These are phyloP conservation scores for Rhodinocichla rosea DNA, from an alignment of 2,113 vertebrate species.

Conservation along the genomic window DNA sequence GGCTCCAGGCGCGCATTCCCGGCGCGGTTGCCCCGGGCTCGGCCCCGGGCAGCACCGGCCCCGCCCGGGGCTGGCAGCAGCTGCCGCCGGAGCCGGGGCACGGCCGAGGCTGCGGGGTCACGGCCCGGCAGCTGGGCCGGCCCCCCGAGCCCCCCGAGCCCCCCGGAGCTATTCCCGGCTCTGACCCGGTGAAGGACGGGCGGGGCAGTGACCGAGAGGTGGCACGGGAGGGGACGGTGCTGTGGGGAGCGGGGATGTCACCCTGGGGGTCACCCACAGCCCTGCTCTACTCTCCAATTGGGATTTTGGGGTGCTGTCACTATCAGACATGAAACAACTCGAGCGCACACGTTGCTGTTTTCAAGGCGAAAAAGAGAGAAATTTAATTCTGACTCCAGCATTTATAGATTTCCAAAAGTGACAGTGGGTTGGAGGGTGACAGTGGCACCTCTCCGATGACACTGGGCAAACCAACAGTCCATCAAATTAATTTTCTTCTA, in stretches of 20 bases:
- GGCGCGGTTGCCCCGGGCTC: not conserved
- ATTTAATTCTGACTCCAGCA: too few species aligned
- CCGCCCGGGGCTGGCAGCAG: not conserved
- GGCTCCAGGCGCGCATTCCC: constrained; percentile 13
- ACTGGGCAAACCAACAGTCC: too few species aligned
- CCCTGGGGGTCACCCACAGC: too few species aligned
- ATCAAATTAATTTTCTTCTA: too few species aligned
- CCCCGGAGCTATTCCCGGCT: not conserved
- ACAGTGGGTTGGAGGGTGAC: too few species aligned
- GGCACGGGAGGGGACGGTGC: rapidly evolving
- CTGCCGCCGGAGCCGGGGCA: not conserved
- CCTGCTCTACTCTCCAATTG: rapidly evolving
- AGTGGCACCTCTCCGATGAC: too few species aligned
- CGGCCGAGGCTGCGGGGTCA: not conserved
- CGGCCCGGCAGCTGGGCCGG: not conserved
- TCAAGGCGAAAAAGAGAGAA: too few species aligned
- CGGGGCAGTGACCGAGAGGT: too few species aligned
- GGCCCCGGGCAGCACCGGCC: not conserved
- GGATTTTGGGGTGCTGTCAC: not conserved
- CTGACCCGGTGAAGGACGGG: not conserved
- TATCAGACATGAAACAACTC: too few species aligned
- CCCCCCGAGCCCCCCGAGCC: not conserved
- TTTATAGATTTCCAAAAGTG: too few species aligned
- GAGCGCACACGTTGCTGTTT: too few species aligned
- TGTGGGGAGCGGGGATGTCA: not conserved